A percentile compares a stretch with the other conserved stretches of the same genome.
Evolutionary conservation across 2,888 invertebrate species (phyloP).

Genomic region (Acronicta alni): DNA sequence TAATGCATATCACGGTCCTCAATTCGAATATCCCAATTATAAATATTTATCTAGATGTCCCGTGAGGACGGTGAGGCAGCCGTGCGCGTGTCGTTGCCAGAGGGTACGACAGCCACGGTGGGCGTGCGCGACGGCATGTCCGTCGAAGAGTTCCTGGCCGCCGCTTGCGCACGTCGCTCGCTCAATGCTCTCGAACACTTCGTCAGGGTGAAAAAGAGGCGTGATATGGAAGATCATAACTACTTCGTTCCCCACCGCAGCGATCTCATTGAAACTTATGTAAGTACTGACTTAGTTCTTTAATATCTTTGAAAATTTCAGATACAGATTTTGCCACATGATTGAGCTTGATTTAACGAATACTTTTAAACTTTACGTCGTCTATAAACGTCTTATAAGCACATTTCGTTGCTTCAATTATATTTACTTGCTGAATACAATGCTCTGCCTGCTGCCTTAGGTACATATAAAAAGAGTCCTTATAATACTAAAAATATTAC

Average conservation of each 20-base stretch:
- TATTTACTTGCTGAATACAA: too few relatives aligned
- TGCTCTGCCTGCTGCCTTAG: too few relatives aligned
- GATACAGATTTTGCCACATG: too few relatives aligned
- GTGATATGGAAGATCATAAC: constrained; percentile 98
- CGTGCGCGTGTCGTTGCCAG: constrained; percentile 96
- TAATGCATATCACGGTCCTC: background rate
- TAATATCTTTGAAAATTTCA: background rate
- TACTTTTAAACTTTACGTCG: too few relatives aligned
- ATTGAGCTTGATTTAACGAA: too few relatives aligned
- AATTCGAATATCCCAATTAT: background rate
- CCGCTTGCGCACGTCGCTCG: constrained; percentile 97
- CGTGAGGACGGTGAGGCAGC: constrained; percentile 96
- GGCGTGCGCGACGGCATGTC: constrained; percentile 97
- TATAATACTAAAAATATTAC: too few relatives aligned
- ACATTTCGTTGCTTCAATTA: too few relatives aligned
- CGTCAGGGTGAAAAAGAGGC: constrained; percentile 97
- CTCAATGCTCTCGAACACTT: constrained; percentile 98
- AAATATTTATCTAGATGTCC: constrained; percentile 91
- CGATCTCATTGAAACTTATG: constrained; percentile 98
- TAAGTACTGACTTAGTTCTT: constrained; percentile 86
- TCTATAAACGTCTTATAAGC: too few relatives aligned
- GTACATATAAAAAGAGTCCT: too few relatives aligned
- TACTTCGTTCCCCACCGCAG: constrained; percentile 98
- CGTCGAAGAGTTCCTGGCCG: constrained; percentile 98
- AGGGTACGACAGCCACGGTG: constrained; percentile 94